These are phyloP conservation scores for Lymantria monacha DNA, from an alignment of 2,888 invertebrate genomes.

Conservation along the genomic window DNA sequence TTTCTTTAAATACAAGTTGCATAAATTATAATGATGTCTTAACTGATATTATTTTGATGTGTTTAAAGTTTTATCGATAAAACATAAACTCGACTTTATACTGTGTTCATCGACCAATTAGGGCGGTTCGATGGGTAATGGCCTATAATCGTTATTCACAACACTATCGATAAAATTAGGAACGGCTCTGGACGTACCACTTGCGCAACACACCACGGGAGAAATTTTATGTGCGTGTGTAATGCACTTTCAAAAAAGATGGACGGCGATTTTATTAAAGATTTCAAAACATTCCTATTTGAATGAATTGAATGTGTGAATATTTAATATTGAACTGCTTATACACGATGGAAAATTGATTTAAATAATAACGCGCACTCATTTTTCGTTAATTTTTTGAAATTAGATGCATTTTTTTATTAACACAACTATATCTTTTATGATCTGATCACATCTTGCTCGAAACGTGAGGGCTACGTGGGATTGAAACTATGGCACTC, in stretches of 20 bases:
- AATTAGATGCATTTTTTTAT: too few species aligned
- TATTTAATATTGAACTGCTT: not conserved
- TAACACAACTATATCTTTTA: too few species aligned
- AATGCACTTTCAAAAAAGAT: slow-evolving; percentile 29
- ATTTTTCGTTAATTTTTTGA: too few species aligned
- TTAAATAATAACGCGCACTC: too few species aligned
- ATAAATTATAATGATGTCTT: not conserved
- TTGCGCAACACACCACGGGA: slow-evolving; percentile 50
- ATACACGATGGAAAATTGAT: too few species aligned
- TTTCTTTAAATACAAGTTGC: not conserved
- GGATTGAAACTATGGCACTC: too few species aligned
- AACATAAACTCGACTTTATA: slow-evolving; percentile 9
- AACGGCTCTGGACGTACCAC: slow-evolving; percentile 31
- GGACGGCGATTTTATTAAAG: not conserved
- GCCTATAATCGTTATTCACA: slow-evolving; percentile 56
- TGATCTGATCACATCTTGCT: too few species aligned
- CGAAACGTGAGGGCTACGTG: too few species aligned
- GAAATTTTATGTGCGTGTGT: slow-evolving; percentile 36
- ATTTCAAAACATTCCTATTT: not conserved
- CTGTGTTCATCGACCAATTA: slow-evolving; percentile 57
- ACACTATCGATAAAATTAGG: slow-evolving; percentile 62
- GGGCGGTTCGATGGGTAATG: slow-evolving; percentile 48
- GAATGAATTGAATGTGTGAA: not conserved
- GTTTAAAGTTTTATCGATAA: slow-evolving; percentile 30
- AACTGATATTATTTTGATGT: not conserved